Evolutionary conservation across 2,113 vertebrate genomes (phyloP), one percentile per base, ranked within the genome.

Genomic region (Typhlomys cinereus): DNA sequence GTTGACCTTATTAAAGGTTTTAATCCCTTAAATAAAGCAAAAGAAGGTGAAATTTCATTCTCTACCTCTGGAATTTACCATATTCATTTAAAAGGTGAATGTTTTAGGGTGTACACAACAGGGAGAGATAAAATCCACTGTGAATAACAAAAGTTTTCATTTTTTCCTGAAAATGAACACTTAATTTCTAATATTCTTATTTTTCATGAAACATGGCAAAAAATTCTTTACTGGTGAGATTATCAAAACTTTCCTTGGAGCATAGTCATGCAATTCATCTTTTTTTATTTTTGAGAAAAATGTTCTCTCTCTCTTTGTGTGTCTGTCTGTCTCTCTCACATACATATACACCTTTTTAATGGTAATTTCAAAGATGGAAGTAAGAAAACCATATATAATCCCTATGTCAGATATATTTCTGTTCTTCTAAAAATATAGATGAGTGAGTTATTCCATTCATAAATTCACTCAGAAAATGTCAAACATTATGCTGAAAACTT

Each of bases 181-280:
- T 61, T 4, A 71, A 50, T 23, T 85, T 76, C 31, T 2, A 67
- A 67, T 84, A 81, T 62, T 25, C 29, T n/a, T 10, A 20, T 25
- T 11, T 73, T 9, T 62, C 25, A 20, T 20, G 50, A 95, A 82
- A 29, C 44, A 12, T 14, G 20, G 0, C 18, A 59, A 48, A 79
- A 57, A 8, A 31, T 39, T 1, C 27, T 27, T 81, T 89, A 31
- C 0, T 66, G 34, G n/a, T 57, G 31, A 82, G 3, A 34, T 15
- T 9, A n/a, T 12, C 1, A 59, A 14, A 4, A 0, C 0, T 92
- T 84, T 90, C 2, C 3, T 52, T 0, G 34, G 13, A 25, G 27
- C 12, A 71, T 0, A 41, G 1, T 18, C 4, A 6, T 18, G 74
- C n/a, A 74, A 85, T 20, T 62, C 36, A 71, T 67, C 20, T 48